These are phyloP conservation scores for Aurelia aurita complex sp. Pacific DNA, from an alignment of 30 jellyfish, hydroid and myxozoan genomes.

Conservation along the genomic window DNA sequence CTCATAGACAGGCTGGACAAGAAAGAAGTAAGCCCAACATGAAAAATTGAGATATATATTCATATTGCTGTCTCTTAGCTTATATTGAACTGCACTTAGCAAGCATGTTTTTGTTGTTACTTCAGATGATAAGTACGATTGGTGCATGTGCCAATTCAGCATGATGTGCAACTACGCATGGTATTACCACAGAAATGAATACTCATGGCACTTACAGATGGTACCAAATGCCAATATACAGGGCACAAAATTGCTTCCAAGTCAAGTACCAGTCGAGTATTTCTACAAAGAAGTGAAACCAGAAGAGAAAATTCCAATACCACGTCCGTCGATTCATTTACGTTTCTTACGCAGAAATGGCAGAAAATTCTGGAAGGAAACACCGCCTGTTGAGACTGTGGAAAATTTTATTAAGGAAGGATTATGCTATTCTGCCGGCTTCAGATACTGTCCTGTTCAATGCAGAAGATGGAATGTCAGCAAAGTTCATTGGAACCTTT, in stretches of 20 bases:
- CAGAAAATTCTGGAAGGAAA: slow-evolving; percentile 16
- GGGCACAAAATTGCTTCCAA: slow-evolving; percentile 26
- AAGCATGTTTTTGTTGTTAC: too few relatives aligned
- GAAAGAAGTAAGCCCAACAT: too few relatives aligned
- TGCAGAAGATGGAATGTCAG: slow-evolving; percentile 33
- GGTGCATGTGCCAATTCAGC: slow-evolving; percentile 29
- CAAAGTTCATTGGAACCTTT: slow-evolving; percentile 41
- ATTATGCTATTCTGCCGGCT: neutral
- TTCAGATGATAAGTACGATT: too few relatives aligned
- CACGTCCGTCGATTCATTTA: slow-evolving; percentile 50
- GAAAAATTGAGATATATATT: too few relatives aligned
- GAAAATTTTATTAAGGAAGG: slow-evolving; percentile 60
- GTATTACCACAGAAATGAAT: too few relatives aligned
- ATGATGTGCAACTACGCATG: too few relatives aligned
- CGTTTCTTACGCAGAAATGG: slow-evolving; percentile 30
- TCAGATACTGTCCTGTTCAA: slow-evolving; percentile 46
- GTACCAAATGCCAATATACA: slow-evolving; percentile 41
- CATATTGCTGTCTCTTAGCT: too few relatives aligned
- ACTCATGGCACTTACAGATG: neutral
- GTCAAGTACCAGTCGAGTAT: slow-evolving; percentile 26
- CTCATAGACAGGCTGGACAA: too few relatives aligned
- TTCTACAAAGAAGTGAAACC: slow-evolving; percentile 24
- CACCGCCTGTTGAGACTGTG: slow-evolving; percentile 37
- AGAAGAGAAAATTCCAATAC: slow-evolving; percentile 16
- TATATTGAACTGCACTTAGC: too few relatives aligned